A percentile compares a stretch with the other conserved stretches of the same genome.
Conservation (phyloP, 2,888 invertebrate species). For the Thymelicus lineola region DNA sequence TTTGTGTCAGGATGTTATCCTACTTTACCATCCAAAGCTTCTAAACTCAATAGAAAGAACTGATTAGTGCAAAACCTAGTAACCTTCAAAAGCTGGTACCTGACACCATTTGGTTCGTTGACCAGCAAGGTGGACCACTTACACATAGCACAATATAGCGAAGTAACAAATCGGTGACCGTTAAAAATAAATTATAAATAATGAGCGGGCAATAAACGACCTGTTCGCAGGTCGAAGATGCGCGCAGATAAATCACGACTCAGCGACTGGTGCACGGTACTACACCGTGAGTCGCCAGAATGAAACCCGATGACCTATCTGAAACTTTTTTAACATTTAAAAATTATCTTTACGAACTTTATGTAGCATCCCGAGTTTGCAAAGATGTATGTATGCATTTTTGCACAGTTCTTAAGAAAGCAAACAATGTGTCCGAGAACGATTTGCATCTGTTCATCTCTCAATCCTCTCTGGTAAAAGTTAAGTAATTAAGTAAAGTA, state of each 20-base stretch:
- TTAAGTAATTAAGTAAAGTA: too few relatives aligned
- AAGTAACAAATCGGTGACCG: slow-evolving; percentile 78
- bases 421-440: too few relatives aligned
- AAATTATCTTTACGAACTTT: not conserved
- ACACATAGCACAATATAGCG: slow-evolving; percentile 44
- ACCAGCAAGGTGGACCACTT: slow-evolving; percentile 3
- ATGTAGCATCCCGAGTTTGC: too few relatives aligned
- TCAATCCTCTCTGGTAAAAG: too few relatives aligned
- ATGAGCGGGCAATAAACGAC: slow-evolving; percentile 82
- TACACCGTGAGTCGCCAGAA: slow-evolving; percentile 70
- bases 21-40: too few relatives aligned
- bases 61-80: not conserved
- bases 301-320: slow-evolving; percentile 68
- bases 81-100: not conserved
- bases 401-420: too few relatives aligned
- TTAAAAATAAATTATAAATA: slow-evolving; percentile 85
- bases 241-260: slow-evolving; percentile 79
- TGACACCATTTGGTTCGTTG: not conserved
- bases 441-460: too few relatives aligned
- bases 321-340: slow-evolving; percentile 42
- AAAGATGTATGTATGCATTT: too few relatives aligned
- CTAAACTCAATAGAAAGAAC: too few relatives aligned
- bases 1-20: not conserved
- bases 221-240: slow-evolving; percentile 82
- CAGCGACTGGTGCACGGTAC: slow-evolving; percentile 56